phyloP scores from a whole-genome alignment of 2,888 invertebrate species.

The Mayetiola destructor region DNA sequence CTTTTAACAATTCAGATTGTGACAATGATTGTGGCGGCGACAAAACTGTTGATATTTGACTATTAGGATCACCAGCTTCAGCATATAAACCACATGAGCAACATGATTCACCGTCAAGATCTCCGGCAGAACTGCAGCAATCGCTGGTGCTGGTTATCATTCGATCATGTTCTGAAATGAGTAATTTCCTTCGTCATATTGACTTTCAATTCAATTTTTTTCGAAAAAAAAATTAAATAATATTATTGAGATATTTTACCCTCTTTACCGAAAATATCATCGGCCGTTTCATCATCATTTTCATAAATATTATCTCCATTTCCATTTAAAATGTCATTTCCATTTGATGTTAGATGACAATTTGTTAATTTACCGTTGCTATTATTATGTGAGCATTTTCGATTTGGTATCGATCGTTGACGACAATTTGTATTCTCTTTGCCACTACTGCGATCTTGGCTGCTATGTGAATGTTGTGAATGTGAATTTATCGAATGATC shows the following conservation, averaged over 20 bases:
- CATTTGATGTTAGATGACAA: slow-evolving; percentile 3
- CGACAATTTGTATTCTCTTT: background rate
- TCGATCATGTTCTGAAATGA: slow-evolving; percentile 35
- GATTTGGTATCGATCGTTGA: background rate
- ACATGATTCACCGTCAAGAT: slow-evolving; percentile 34
- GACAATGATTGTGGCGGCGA: background rate
- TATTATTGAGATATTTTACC: too few species aligned
- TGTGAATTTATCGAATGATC: slow-evolving; percentile 28
- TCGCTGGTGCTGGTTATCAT: slow-evolving; percentile 16
- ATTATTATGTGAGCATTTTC: background rate
- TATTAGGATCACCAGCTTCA: slow-evolving; percentile 38
- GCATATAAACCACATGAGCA: slow-evolving; percentile 50
- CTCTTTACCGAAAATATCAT: too few species aligned
- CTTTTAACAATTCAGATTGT: background rate
- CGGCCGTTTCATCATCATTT: slow-evolving; percentile 21
- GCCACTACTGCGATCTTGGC: background rate
- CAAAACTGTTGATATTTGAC: slow-evolving; percentile 16
- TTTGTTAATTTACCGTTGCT: background rate
- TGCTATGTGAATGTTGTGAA: slow-evolving; percentile 20
- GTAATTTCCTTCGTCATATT: slow-evolving; percentile 17
- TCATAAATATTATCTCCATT: slow-evolving; percentile 22
- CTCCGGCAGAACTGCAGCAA: slow-evolving; percentile 35
- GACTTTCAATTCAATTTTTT: too few species aligned
- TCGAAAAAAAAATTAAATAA: too few species aligned
- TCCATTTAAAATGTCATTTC: slow-evolving; percentile 18